Conservation (phyloP, 2,797 vertebrate genomes). For the Pseudopleuronectes americanus region DNA sequence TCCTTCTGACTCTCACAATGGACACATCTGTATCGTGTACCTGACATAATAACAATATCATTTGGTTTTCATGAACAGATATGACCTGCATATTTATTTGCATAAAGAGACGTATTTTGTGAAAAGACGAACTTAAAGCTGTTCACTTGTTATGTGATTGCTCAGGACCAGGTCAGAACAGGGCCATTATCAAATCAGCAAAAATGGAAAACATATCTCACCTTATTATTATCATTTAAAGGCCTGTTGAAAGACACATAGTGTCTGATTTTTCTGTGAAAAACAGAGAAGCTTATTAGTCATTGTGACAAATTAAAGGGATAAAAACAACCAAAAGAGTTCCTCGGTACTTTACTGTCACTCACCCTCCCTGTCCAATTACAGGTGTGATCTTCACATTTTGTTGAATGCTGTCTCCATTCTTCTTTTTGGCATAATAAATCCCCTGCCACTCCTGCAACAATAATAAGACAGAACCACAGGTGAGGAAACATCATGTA, state of each 20-base stretch:
- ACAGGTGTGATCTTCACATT: slow-evolving; percentile 99
- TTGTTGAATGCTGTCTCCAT: slow-evolving; percentile 95
- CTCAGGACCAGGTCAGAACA: no score
- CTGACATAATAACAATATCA: no score
- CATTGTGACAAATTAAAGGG: slow-evolving; percentile 7
- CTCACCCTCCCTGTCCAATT: slow-evolving; percentile 97
- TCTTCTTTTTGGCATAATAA: slow-evolving; percentile 96
- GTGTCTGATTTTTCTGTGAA: slow-evolving; percentile 98
- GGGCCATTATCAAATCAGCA: slow-evolving; percentile 4
- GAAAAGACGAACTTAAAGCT: no score
- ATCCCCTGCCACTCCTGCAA: slow-evolving; percentile 97
- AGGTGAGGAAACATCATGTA: background rate
- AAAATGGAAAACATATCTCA: slow-evolving; percentile 66
- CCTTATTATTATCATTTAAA: slow-evolving; percentile 96
- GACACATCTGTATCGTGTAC: no score
- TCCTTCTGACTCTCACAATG: no score
- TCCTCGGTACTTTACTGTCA: slow-evolving; percentile 32
- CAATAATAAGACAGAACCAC: slow-evolving; percentile 25
- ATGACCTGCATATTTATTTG: no score
- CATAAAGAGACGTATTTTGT: no score
- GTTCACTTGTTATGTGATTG: no score
- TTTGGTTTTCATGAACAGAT: no score
- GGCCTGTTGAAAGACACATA: slow-evolving; percentile 99
- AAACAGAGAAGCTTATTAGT: slow-evolving; percentile 51
- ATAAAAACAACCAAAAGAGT: background rate